Percentiles rank a stretch among this genome's conserved stretches.
These are phyloP conservation scores for Hydractinia symbiolongicarpus DNA, from an alignment of 30 jellyfish, hydroid and myxozoan species.

Conservation along the genomic window DNA sequence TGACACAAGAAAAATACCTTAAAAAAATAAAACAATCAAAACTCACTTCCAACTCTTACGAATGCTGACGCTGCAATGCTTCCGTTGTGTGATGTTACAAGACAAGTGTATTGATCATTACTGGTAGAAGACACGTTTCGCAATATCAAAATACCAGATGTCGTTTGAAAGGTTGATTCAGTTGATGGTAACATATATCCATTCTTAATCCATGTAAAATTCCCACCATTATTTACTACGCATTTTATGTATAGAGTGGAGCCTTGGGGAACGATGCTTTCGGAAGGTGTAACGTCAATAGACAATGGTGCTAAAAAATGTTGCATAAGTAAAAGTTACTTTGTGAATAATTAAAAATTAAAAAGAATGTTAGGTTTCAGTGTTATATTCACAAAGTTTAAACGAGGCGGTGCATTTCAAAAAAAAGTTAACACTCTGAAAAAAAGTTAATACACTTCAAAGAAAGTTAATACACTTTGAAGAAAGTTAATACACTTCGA, in stretches of 20 bases:
- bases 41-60: slow-evolving; percentile 56
- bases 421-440: too few relatives aligned
- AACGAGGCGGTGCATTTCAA: too few relatives aligned
- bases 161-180: slow-evolving; percentile 24
- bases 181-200: slow-evolving; percentile 39
- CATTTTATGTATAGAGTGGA: slow-evolving; percentile 46
- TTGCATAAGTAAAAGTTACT: neutral
- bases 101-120: slow-evolving; percentile 51
- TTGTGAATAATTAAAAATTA: too few relatives aligned
- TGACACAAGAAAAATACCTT: too few relatives aligned
- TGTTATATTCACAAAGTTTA: too few relatives aligned
- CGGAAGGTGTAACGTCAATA: slow-evolving; percentile 41
- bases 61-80: slow-evolving; percentile 44
- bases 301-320: slow-evolving; percentile 32
- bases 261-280: slow-evolving; percentile 11
- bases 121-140: slow-evolving; percentile 28
- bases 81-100: slow-evolving; percentile 53
- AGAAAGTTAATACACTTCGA: too few relatives aligned
- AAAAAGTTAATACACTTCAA: too few relatives aligned
- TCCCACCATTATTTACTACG: slow-evolving; percentile 52
- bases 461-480: too few relatives aligned
- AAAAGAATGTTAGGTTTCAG: too few relatives aligned
- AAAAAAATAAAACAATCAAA: too few relatives aligned
- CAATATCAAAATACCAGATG: slow-evolving; percentile 47
- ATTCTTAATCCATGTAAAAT: slow-evolving; percentile 67